phyloP scores from a whole-genome alignment of 2,113 vertebrate species.

The Phalacrocorax brasilianus region DNA sequence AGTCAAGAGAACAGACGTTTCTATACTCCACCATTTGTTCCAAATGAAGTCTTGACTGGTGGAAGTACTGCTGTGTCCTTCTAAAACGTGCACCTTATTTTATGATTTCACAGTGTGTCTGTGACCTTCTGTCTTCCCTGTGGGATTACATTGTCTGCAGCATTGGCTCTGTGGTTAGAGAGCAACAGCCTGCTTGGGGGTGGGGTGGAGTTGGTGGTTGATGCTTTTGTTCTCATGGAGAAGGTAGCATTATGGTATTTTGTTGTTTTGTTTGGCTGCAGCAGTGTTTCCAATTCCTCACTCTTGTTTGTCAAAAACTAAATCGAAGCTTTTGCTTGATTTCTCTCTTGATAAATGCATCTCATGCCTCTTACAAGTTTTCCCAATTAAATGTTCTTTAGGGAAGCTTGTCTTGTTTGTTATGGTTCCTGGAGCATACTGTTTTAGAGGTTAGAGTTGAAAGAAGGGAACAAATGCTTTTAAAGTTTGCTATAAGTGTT shows the following conservation, averaged over 20 bases:
- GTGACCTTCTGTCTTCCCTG: slow-evolving; percentile 37
- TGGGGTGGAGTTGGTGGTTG: slow-evolving; percentile 57
- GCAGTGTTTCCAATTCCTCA: background rate
- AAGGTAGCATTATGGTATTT: slow-evolving; percentile 52
- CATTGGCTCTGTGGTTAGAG: slow-evolving; percentile 45
- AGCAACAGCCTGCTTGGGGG: slow-evolving; percentile 63
- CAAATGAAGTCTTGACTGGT: background rate
- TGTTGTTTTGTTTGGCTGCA: slow-evolving; percentile 45
- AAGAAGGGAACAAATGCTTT: background rate
- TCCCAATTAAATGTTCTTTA: slow-evolving; percentile 21
- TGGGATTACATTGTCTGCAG: slow-evolving; percentile 50
- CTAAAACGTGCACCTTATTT: background rate
- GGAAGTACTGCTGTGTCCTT: background rate
- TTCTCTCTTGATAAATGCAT: background rate
- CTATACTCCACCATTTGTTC: background rate
- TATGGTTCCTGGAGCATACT: background rate
- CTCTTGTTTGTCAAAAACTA: slow-evolving; percentile 1
- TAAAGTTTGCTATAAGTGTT: background rate
- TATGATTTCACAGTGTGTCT: background rate
- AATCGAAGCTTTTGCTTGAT: background rate
- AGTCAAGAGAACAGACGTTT: background rate
- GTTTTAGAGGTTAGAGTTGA: background rate
- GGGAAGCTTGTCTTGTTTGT: background rate
- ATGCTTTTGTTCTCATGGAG: slow-evolving; percentile 53
- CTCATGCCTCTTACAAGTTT: background rate